Percentiles rank a stretch among this genome's conserved stretches.
These are phyloP conservation scores for Strigamia transsilvanica DNA, from an alignment of 2,888 invertebrate genomes.

Conservation along the genomic window DNA sequence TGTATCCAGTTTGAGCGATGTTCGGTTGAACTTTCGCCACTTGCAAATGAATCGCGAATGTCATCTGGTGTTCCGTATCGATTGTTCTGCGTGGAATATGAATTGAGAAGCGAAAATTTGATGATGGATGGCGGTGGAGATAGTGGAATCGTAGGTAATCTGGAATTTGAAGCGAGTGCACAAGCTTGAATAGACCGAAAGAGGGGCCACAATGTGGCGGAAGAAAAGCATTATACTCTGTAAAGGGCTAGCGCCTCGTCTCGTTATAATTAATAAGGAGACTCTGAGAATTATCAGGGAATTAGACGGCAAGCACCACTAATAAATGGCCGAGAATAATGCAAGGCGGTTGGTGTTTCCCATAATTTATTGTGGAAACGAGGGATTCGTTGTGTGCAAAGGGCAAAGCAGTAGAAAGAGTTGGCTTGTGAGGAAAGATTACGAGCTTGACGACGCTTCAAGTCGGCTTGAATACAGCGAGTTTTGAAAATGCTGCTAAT, in stretches of 20 bases:
- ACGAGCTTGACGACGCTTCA: neutral
- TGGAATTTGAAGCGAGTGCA: neutral
- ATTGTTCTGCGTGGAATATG: neutral
- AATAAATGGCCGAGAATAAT: conserved; percentile 45
- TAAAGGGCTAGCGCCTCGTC: neutral
- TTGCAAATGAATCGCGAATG: neutral
- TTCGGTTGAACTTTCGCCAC: conserved; percentile 27
- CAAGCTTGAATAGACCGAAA: neutral
- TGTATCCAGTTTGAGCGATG: neutral
- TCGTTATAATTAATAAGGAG: conserved; percentile 42
- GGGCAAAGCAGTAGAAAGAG: neutral
- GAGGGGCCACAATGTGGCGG: neutral
- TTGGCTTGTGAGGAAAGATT: conserved; percentile 4
- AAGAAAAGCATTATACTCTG: neutral
- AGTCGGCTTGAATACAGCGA: neutral
- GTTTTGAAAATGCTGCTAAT: neutral
- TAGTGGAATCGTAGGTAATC: conserved; percentile 16
- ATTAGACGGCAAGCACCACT: conserved; percentile 33
- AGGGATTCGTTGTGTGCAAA: conserved; percentile 26
- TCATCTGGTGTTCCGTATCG: neutral
- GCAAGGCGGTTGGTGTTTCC: conserved; percentile 41
- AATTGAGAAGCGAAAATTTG: neutral
- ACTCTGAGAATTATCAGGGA: conserved; percentile 29
- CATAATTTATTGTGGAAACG: conserved; percentile 45
- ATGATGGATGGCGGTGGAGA: conserved; percentile 28